Evolutionary conservation across 2,113 vertebrate genomes (phyloP).

Genomic region (Callaeas wilsoni): DNA sequence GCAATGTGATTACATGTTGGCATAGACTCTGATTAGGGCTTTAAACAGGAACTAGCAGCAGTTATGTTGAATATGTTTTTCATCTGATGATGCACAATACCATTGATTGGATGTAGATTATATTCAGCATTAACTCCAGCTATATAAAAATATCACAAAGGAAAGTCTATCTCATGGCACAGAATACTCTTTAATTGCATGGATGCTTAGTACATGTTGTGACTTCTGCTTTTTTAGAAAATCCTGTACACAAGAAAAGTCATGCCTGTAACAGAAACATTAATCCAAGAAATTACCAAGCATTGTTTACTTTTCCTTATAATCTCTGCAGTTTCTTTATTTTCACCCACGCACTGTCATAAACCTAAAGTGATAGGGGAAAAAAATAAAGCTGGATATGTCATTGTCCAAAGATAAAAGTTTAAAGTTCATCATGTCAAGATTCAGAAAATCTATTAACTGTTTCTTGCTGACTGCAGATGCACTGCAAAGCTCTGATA

Average conservation of each 20-base stretch:
- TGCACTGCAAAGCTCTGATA: conserved; percentile 12
- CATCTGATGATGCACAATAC: conserved; percentile 70
- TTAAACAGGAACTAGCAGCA: conserved; percentile 70
- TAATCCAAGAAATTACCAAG: conserved; percentile 46
- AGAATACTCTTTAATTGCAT: conserved; percentile 70
- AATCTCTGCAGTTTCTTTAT: neutral
- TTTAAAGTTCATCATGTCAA: conserved; percentile 22
- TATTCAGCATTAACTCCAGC: conserved; percentile 66
- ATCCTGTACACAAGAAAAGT: conserved; percentile 13
- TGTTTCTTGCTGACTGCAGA: conserved; percentile 18
- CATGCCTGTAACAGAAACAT: conserved; percentile 42
- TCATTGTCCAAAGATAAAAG: neutral
- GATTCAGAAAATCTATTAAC: conserved; percentile 1
- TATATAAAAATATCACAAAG: conserved; percentile 69
- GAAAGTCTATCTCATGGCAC: conserved; percentile 47
- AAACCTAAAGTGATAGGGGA: neutral
- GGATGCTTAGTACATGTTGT: conserved; percentile 59
- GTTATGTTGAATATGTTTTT: conserved; percentile 69
- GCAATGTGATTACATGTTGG: conserved; percentile 69
- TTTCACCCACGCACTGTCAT: neutral
- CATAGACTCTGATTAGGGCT: conserved; percentile 67
- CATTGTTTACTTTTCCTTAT: conserved; percentile 30
- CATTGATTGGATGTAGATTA: conserved; percentile 71
- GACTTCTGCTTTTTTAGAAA: conserved; percentile 52
- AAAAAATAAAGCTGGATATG: neutral